Evolutionary conservation across 92 coral and sea anemone genomes (phyloP).

Genomic region (Palythoa caribaeorum): DNA sequence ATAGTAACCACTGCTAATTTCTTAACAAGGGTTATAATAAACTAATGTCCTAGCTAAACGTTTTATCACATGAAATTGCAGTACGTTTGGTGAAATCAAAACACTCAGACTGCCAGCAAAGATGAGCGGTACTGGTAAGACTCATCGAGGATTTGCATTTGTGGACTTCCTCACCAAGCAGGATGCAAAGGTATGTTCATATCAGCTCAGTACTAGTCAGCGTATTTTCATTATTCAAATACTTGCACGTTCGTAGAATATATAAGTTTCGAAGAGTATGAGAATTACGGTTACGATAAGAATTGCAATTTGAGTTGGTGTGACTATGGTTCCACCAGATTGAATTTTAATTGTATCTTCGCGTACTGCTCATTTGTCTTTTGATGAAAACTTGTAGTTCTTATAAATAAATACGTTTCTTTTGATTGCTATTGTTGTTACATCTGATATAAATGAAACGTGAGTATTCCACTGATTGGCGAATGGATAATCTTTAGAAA

Average conservation of each 20-base stretch:
- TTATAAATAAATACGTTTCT: too few species aligned
- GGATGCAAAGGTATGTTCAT: slow-evolving; percentile 87
- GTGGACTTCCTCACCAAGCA: slow-evolving; percentile 97
- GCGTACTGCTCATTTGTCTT: too few species aligned
- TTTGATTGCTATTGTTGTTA: too few species aligned
- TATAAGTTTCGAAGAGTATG: neutral
- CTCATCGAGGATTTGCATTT: slow-evolving; percentile 96
- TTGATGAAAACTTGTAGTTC: too few species aligned
- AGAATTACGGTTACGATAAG: too few species aligned
- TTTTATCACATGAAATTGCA: slow-evolving; percentile 36
- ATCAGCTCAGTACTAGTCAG: neutral
- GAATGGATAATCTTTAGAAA: too few species aligned
- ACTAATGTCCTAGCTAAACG: neutral
- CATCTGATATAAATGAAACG: too few species aligned
- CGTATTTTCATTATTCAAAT: neutral
- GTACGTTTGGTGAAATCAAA: slow-evolving; percentile 97
- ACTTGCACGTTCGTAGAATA: neutral
- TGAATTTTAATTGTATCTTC: too few species aligned
- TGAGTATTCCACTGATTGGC: too few species aligned
- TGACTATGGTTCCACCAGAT: too few species aligned
- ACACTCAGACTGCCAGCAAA: slow-evolving; percentile 92
- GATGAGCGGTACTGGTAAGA: slow-evolving; percentile 86
- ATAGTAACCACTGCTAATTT: neutral
- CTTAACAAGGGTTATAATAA: neutral
- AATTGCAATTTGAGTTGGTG: too few species aligned